phyloP scores from a whole-genome alignment of 2,113 vertebrate genomes.

The Myotis yumanensis region DNA sequence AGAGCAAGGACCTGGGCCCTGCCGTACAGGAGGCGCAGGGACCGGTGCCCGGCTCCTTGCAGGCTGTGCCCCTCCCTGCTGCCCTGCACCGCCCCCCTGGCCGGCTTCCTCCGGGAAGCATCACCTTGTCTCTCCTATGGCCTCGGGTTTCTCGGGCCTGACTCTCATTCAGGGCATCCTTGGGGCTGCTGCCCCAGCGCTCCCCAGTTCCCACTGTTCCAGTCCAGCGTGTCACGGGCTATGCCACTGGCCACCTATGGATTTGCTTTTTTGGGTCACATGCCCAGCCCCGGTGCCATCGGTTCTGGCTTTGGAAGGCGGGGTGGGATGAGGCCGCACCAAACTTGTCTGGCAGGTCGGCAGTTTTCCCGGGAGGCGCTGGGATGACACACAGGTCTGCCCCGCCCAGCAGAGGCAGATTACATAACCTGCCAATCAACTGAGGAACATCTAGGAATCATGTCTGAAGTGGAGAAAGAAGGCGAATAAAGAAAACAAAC shows the following conservation, averaged over 20 bases:
- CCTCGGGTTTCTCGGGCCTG: background rate
- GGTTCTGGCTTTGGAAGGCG: too few species aligned
- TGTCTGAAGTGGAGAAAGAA: background rate
- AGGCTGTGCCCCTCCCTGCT: background rate
- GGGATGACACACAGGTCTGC: background rate
- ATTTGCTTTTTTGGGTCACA: background rate
- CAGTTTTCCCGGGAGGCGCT: background rate
- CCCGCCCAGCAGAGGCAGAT: background rate
- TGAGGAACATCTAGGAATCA: background rate
- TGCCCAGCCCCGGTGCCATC: background rate
- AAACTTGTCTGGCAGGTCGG: background rate
- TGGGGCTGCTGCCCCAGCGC: too few species aligned
- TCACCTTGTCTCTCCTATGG: background rate
- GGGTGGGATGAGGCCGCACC: background rate
- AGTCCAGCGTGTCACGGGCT: background rate
- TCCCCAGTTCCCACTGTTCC: background rate
- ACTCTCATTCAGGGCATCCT: background rate
- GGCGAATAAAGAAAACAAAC: background rate
- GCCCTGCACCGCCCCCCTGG: background rate
- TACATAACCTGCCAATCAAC: background rate
- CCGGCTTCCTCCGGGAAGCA: background rate
- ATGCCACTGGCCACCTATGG: background rate
- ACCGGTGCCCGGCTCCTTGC: rapidly evolving
- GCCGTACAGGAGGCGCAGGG: background rate
- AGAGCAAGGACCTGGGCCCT: background rate